Conservation (phyloP, 2,888 invertebrate genomes). For the Brassicogethes aeneus region DNA sequence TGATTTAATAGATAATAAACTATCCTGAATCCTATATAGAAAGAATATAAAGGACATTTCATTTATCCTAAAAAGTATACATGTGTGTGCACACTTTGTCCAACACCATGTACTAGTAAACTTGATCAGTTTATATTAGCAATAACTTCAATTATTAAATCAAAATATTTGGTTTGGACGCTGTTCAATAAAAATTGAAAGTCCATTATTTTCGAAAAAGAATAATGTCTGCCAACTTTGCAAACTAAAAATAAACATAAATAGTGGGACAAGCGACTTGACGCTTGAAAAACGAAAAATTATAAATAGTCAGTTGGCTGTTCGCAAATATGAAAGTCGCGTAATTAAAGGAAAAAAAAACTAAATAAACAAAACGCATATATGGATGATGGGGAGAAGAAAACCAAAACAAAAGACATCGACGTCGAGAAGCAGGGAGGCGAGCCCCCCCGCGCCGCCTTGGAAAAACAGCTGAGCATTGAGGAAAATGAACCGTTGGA, state of each 20-base stretch:
- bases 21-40: too few relatives aligned
- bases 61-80: too few relatives aligned
- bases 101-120: too few relatives aligned
- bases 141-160: too few relatives aligned
- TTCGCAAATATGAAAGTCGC: neutral
- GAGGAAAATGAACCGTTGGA: slow-evolving; percentile 25
- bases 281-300: neutral
- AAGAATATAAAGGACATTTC: too few relatives aligned
- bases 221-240: neutral
- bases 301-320: neutral
- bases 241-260: neutral
- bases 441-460: too few relatives aligned
- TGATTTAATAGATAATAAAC: too few relatives aligned
- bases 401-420: slow-evolving; percentile 1
- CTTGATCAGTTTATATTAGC: too few relatives aligned
- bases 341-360: neutral
- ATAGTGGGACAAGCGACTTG: neutral
- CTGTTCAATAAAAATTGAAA: too few relatives aligned
- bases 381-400: neutral
- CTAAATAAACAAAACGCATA: neutral
- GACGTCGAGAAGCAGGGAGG: slow-evolving; percentile 19
- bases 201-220: too few relatives aligned
- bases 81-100: too few relatives aligned
- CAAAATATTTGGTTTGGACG: too few relatives aligned
- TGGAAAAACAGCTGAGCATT: slow-evolving; percentile 13